Evolutionary conservation across 2,797 vertebrate species (phyloP).

Genomic region (Arrhamphus sclerolepis): DNA sequence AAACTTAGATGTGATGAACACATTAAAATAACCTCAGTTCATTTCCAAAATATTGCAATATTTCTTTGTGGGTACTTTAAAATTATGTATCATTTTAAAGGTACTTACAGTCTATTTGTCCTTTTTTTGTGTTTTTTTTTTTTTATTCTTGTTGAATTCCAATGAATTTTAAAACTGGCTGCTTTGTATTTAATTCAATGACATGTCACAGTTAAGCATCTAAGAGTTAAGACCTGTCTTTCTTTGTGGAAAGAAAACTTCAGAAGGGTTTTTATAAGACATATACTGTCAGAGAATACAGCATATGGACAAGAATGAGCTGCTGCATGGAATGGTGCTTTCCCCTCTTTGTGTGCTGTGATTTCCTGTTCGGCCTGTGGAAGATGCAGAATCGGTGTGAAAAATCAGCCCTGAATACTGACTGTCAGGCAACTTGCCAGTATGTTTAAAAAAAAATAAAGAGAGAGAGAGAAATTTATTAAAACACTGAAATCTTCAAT

Average conservation of each 20-base stretch:
- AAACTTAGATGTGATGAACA: too few relatives aligned
- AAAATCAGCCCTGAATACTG: constrained; percentile 43
- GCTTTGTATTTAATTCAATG: constrained; percentile 4
- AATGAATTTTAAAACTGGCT: background rate
- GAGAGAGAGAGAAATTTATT: too few relatives aligned
- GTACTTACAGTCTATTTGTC: too few relatives aligned
- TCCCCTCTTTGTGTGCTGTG: constrained; percentile 25
- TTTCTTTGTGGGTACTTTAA: too few relatives aligned
- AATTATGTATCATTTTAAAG: too few relatives aligned
- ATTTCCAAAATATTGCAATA: too few relatives aligned
- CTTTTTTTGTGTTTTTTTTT: too few relatives aligned
- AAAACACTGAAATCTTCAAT: too few relatives aligned
- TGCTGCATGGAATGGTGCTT: constrained; percentile 70
- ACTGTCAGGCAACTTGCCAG: constrained; percentile 5
- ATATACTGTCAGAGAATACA: constrained; percentile 54
- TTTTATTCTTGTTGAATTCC: too few relatives aligned
- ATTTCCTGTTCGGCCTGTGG: constrained; percentile 36
- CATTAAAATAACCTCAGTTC: too few relatives aligned
- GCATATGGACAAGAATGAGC: constrained; percentile 71
- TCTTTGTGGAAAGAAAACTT: constrained; percentile 6
- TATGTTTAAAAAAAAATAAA: too few relatives aligned
- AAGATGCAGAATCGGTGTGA: constrained; percentile 38
- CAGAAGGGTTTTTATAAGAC: constrained; percentile 50
- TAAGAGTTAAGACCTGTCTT: background rate
- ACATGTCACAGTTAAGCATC: background rate